Evolutionary conservation across 2,888 invertebrate genomes (phyloP).

Genomic region (Lasioglossum leucozonium): DNA sequence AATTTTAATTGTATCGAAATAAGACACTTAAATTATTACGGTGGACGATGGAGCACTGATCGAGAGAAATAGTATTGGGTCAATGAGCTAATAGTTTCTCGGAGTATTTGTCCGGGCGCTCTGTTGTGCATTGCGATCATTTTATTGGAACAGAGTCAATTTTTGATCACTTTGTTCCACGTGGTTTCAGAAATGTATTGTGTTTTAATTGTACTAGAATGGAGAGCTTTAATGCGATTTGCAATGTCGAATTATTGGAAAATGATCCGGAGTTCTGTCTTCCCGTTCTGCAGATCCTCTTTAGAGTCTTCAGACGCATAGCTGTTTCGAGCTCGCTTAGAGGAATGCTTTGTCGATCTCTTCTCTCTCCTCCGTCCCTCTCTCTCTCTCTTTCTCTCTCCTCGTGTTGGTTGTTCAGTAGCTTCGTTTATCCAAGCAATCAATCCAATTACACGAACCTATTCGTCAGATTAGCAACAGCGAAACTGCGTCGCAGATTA

Average conservation of each 20-base stretch:
- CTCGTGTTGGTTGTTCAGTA: slow-evolving; percentile 30
- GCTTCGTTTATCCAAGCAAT: slow-evolving; percentile 68
- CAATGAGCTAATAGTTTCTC: no score
- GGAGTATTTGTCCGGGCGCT: neutral
- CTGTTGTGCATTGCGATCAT: neutral
- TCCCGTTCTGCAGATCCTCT: slow-evolving; percentile 13
- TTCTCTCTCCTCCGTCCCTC: slow-evolving; percentile 35
- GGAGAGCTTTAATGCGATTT: neutral
- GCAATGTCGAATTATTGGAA: slow-evolving; percentile 55
- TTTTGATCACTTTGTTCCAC: neutral
- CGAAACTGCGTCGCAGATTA: neutral
- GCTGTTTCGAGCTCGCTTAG: slow-evolving; percentile 47
- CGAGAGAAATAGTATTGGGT: no score
- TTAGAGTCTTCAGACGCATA: slow-evolving; percentile 22
- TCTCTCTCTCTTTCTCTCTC: slow-evolving; percentile 30
- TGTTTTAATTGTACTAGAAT: neutral
- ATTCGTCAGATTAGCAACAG: slow-evolving; percentile 18
- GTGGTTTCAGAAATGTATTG: neutral
- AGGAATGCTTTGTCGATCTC: slow-evolving; percentile 68
- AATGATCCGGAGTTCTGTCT: slow-evolving; percentile 46
- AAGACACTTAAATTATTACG: neutral
- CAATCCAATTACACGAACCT: slow-evolving; percentile 62
- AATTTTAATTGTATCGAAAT: neutral
- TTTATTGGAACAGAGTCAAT: neutral
- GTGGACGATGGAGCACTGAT: neutral